Evolutionary conservation across 2,888 invertebrate species (phyloP).

Genomic region (Dynastes tityus): DNA sequence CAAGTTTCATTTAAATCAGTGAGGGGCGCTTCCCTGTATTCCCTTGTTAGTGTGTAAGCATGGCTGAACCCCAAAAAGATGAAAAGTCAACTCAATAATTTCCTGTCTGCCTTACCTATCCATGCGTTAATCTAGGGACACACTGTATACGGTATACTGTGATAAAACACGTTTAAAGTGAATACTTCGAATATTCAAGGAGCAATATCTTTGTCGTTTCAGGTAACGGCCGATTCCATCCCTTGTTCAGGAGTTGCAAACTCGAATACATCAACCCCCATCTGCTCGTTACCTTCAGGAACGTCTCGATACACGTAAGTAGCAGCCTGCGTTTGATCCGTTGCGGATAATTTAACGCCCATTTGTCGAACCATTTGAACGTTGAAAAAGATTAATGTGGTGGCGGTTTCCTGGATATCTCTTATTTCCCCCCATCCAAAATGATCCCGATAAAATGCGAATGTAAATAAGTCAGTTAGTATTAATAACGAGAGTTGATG

Average conservation of each 20-base stretch:
- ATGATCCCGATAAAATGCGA: not conserved
- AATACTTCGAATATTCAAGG: slow-evolving; percentile 36
- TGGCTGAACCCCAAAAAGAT: too few species aligned
- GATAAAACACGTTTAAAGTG: slow-evolving; percentile 1
- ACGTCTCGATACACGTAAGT: slow-evolving; percentile 82
- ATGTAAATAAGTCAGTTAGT: too few species aligned
- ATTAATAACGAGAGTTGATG: too few species aligned
- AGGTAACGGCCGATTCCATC: slow-evolving; percentile 84
- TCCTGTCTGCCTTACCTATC: too few species aligned
- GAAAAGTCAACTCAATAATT: too few species aligned
- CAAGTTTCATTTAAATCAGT: too few species aligned
- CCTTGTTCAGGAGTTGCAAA: slow-evolving; percentile 82
- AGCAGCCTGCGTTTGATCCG: slow-evolving; percentile 45
- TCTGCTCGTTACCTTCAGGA: slow-evolving; percentile 82
- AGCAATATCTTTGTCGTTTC: slow-evolving; percentile 62
- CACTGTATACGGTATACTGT: not conserved
- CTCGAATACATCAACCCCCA: slow-evolving; percentile 81
- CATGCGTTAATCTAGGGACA: too few species aligned
- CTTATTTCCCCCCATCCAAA: not conserved
- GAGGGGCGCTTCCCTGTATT: too few species aligned
- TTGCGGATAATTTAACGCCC: slow-evolving; percentile 42
- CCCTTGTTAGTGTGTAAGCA: too few species aligned
- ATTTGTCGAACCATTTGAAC: slow-evolving; percentile 43
- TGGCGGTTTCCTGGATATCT: slow-evolving; percentile 26
- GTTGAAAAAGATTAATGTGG: slow-evolving; percentile 39